Base-by-base conservation (phyloP, 2,888 invertebrate genomes). In the Leistus spinibarbis region DNA sequence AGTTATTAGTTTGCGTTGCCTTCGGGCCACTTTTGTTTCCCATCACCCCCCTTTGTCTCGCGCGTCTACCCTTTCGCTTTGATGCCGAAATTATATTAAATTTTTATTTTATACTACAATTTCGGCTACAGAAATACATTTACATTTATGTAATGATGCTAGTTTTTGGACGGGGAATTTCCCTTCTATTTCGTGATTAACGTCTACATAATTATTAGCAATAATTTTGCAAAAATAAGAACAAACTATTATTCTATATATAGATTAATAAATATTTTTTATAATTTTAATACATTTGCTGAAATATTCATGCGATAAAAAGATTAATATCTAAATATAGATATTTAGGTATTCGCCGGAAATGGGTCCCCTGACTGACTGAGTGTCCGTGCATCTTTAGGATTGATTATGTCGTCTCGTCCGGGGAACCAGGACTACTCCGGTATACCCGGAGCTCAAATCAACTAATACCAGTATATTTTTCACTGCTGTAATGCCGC, bases 391-490 rank as follows among this genome's bases (percentile, higher is more conserved):
- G 60, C 10, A 19, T 17, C 10, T 22, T 17, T 20, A 17, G 60
- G 20, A 60, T 60, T 60, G 60, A 60, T 17, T 60, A 22, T 60
- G 19, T 60, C 54, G 54, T 54, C 54, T 16, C 60, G 60, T 60
- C 19, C 16, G 20, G 60, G 40, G 40, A 7, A 40, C 40, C 40
- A 3, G 40, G 40, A 40, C 10, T 40, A 40, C 40, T 13, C 7
- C 40, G 40, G 40, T 10, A 40, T 40, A 40, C 40, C 40, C 40
- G 40, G 40, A 40, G 40, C 40, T 60, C 60, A 60, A 16, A 60
- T 60, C 60, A 60, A 20, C 60, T 60, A 60, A 60, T 60, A 60
- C 60, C 22, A 19, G 3, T 10, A 60, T 10, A 60, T 60, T 19
- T 60, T 60, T 60, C 22, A 19, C 60, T 22, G 19, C n/a, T n/a